Evolutionary conservation across 1,140 invertebrate genomes (phyloP).

Genomic region (Drosophila rufa): DNA sequence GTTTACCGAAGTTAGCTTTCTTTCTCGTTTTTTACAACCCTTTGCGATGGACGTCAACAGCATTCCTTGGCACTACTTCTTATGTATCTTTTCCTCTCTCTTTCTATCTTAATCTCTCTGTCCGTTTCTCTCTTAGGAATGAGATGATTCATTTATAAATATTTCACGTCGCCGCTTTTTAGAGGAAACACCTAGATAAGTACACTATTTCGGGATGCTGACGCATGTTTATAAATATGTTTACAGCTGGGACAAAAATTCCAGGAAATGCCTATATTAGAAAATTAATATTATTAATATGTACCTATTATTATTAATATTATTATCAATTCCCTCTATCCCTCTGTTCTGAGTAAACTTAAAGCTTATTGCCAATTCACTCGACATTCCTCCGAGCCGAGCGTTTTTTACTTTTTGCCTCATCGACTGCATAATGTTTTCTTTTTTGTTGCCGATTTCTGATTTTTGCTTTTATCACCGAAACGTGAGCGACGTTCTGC

Average conservation of each 20-base stretch:
- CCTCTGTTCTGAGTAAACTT: neutral
- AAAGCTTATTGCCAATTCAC: slow-evolving; percentile 27
- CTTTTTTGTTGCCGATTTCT: slow-evolving; percentile 13
- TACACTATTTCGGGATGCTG: slow-evolving; percentile 43
- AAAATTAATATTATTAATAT: neutral
- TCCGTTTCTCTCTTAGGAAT: slow-evolving; percentile 1
- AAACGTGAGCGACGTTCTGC: slow-evolving; percentile 58
- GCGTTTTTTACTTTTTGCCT: slow-evolving; percentile 27
- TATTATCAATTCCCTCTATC: too few relatives aligned
- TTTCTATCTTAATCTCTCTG: slow-evolving; percentile 9
- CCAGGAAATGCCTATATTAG: neutral
- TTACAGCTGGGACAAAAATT: neutral
- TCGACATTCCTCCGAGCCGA: slow-evolving; percentile 27
- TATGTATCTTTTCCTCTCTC: slow-evolving; percentile 14
- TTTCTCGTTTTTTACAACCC: slow-evolving; percentile 45
- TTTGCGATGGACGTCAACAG: slow-evolving; percentile 65
- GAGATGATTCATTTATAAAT: slow-evolving; percentile 62
- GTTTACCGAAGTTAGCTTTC: too few relatives aligned
- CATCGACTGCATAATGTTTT: slow-evolving; percentile 41
- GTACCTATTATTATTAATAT: neutral
- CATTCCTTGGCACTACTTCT: slow-evolving; percentile 55
- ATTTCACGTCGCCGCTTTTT: slow-evolving; percentile 41
- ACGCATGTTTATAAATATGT: slow-evolving; percentile 2
- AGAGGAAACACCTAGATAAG: slow-evolving; percentile 78
- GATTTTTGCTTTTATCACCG: slow-evolving; percentile 46